Base-by-base conservation (phyloP, 2,113 vertebrate genomes). In the Mormoops blainvillei region DNA sequence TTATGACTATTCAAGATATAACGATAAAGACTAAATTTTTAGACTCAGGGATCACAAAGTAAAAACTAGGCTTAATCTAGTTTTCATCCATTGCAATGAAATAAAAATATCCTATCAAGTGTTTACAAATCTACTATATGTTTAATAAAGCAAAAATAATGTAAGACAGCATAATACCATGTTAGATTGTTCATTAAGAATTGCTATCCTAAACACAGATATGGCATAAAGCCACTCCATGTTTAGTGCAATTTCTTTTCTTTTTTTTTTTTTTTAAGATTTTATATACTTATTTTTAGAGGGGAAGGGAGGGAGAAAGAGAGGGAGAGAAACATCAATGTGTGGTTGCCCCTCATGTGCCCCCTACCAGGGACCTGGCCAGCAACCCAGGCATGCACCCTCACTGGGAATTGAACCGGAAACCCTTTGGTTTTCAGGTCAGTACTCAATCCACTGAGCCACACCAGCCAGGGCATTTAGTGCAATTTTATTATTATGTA, bases 91-190 rank as follows among this genome's bases (percentile, higher is more conserved):
- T 15, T 77, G 3, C 43, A 87, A 87, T 31, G 63, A 65, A 78
- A 52, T 50, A 71, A 68, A 68, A 89, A 73, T 28, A 81, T 38
- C 20, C 38, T 85, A 85, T 33, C 22, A 88, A 65, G 13, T 70
- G 50, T 76, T 85, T 85, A 84, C 4, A 87, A 80, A 73, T 54
- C 71, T 45, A 94, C 11, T 7, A 41, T 33, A 65, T 38, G 18
- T 56, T 95, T 93, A 86, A 85, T 67, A 65, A 95, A 92, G 80
- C n/a, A 50, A 41, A 85, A 85, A 36, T 41, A 89, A 70, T 50
- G 4, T 65, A 74, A 54, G n/a, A 84, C 31, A 95, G n/a, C 74
- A 19, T 68, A 92, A 83, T 63, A 65, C 7, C 71, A 50, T 65
- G 48, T n/a, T 67, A 38, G 93, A 48, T 3, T 80, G 33, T 73